Conservation (phyloP, 2,797 vertebrate genomes). For the Rhyacichthys aspro region DNA sequence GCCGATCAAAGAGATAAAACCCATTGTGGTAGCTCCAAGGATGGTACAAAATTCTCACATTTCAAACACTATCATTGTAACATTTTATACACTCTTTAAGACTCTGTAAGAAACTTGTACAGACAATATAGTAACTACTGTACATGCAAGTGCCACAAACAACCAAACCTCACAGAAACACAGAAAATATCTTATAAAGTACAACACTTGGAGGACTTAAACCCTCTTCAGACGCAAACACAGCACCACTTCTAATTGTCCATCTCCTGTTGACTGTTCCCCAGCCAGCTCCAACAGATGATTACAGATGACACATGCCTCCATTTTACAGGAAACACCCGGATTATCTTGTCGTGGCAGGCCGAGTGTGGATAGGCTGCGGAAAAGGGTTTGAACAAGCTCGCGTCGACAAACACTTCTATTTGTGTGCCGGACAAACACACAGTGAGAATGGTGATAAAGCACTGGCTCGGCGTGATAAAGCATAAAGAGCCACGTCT, state of each 20-base stretch:
- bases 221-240: slow-evolving; percentile 65
- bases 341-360: slow-evolving; percentile 73
- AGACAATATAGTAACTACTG: too few species aligned
- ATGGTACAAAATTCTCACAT: too few species aligned
- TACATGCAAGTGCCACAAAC: too few species aligned
- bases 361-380: slow-evolving; percentile 39
- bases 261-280: slow-evolving; percentile 60
- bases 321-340: slow-evolving; percentile 64
- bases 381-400: slow-evolving; percentile 37
- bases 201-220: slow-evolving; percentile 47
- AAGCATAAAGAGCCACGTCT: slow-evolving; percentile 27
- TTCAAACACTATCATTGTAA: too few species aligned
- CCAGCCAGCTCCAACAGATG: slow-evolving; percentile 55
- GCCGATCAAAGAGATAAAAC: too few species aligned
- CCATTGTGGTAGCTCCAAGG: too few species aligned
- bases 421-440: slow-evolving; percentile 22
- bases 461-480: slow-evolving; percentile 13
- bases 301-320: slow-evolving; percentile 73
- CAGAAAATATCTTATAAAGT: too few species aligned
- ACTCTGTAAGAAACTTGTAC: too few species aligned
- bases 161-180: too few species aligned
- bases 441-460: slow-evolving; percentile 18
- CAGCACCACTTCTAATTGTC: slow-evolving; percentile 72
- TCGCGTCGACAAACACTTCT: slow-evolving; percentile 16
- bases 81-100: too few species aligned